phyloP scores from a whole-genome alignment of 2,113 vertebrate genomes.

The Narcine bancroftii region DNA sequence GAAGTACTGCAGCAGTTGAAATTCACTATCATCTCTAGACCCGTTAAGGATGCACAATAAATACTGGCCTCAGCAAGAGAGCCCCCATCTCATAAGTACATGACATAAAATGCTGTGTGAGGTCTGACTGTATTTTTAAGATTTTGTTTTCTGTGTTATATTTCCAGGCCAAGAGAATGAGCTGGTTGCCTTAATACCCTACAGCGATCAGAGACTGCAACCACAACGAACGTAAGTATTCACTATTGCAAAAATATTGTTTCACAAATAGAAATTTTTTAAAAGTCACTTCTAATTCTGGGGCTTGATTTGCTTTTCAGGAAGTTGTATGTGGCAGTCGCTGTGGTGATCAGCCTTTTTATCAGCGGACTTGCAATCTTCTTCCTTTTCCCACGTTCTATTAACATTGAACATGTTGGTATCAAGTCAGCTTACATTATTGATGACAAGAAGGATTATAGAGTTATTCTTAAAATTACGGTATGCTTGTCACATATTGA shows the following conservation, averaged over 20 bases:
- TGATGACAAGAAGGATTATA: constrained; percentile 20
- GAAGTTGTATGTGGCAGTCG: constrained; percentile 52
- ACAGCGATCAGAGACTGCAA: constrained; percentile 55
- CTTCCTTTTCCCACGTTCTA: constrained; percentile 53
- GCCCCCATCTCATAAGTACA: not conserved
- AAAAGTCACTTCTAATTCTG: not conserved
- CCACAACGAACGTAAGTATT: constrained; percentile 53
- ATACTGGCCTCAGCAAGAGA: too few relatives aligned
- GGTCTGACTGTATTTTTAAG: not conserved
- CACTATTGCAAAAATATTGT: not conserved
- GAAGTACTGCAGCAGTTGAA: too few relatives aligned
- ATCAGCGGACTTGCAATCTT: constrained; percentile 45
- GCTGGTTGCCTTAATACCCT: constrained; percentile 58
- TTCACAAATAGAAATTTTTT: not conserved
- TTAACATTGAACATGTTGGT: constrained; percentile 42
- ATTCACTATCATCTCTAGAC: too few relatives aligned
- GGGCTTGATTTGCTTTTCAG: constrained; percentile 41
- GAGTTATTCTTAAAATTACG: constrained; percentile 48
- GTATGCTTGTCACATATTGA: constrained; percentile 40
- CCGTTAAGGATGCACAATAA: too few relatives aligned
- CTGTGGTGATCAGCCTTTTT: constrained; percentile 50
- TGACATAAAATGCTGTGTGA: not conserved
- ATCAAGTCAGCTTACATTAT: constrained; percentile 46
- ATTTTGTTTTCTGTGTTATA: not conserved
- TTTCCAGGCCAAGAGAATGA: constrained; percentile 53